Base-by-base conservation (phyloP, 2,888 invertebrate genomes). In the Platynereis dumerilii region DNA sequence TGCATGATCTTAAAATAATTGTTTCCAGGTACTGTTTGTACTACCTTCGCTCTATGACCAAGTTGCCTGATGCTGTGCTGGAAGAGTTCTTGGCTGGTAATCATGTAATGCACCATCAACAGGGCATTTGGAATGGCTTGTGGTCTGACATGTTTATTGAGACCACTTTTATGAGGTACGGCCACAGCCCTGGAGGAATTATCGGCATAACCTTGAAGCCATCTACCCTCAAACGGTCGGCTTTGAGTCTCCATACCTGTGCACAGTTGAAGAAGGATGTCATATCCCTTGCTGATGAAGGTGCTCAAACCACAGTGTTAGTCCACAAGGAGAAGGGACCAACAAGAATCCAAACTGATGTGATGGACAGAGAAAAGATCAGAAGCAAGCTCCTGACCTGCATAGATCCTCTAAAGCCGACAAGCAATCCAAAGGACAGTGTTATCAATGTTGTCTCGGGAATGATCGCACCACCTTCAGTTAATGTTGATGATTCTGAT, bases 1-100 rank as follows among this genome's bases (percentile, higher is more conserved):
- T n/a, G n/a, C n/a, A n/a, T n/a, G n/a, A n/a, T n/a, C n/a, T n/a
- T n/a, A n/a, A n/a, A n/a, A n/a, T n/a, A n/a, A n/a, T n/a, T n/a
- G n/a, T n/a, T n/a, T 22, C 64, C 15, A 58, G 67, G 44, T 75
- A 73, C 66, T 72, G 65, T 2, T 29, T 72, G 34, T 74, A 68
- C 48, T 73, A 74, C 53, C 58, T 74, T 2, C 34, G 68, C 24
- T 63, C 68, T 1, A 69, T 71, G 66, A 63, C 69, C 57, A 10
- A 29, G 1, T 58, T 73, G 12, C 69, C 69, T 29, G 1, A 12
- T 24, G 62, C 69, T 10, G 42, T 74, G 1, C 53, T 57, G n/a
- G 26, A 63, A 3, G 53, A 56, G 10, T 74, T 65, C 53, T 5
- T 72, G 59, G 59, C 55, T 34, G 72, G 73, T 26, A 64, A 74